Percentiles rank a stretch among this genome's conserved stretches.
phyloP scores from a whole-genome alignment of 2,797 vertebrate genomes.

The Coilia nasus region DNA sequence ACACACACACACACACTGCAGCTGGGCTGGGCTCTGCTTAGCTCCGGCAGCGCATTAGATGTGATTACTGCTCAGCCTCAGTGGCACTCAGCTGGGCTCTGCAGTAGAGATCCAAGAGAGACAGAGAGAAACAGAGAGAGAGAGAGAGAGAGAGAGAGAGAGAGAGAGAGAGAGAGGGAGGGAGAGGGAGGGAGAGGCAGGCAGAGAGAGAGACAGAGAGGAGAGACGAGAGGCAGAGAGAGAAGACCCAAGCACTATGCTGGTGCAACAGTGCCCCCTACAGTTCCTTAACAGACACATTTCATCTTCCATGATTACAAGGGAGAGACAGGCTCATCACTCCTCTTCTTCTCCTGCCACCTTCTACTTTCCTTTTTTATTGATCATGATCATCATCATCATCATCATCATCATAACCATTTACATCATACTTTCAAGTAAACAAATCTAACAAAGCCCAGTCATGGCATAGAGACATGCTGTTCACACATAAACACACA shows the following conservation, averaged over 20 bases:
- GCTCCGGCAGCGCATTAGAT: conserved; percentile 81
- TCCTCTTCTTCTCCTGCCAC: background rate
- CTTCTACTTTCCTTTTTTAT: no score
- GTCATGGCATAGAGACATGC: background rate
- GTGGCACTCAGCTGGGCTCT: conserved; percentile 63
- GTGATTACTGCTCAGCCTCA: conserved; percentile 83
- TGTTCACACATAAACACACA: background rate
- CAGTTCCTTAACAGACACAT: conserved; percentile 62
- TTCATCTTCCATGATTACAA: background rate
- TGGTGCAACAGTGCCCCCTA: conserved; percentile 94
- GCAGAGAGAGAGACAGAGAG: conserved; percentile 23
- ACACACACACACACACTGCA: conserved; percentile 49
- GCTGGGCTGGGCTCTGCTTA: conserved; percentile 67
- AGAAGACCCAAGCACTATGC: conserved; percentile 52
- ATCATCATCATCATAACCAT: background rate
- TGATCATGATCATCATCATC: background rate
- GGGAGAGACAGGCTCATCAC: background rate
- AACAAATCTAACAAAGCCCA: background rate
- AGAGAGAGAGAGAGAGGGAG: conserved; percentile 36
- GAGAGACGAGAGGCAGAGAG: background rate
- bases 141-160: conserved; percentile 44
- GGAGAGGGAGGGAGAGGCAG: background rate
- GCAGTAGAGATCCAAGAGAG: conserved; percentile 72
- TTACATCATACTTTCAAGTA: background rate
- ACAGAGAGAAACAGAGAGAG: conserved; percentile 67